Evolutionary conservation across 2,113 vertebrate genomes (phyloP).

Genomic region (Nicator chloris): DNA sequence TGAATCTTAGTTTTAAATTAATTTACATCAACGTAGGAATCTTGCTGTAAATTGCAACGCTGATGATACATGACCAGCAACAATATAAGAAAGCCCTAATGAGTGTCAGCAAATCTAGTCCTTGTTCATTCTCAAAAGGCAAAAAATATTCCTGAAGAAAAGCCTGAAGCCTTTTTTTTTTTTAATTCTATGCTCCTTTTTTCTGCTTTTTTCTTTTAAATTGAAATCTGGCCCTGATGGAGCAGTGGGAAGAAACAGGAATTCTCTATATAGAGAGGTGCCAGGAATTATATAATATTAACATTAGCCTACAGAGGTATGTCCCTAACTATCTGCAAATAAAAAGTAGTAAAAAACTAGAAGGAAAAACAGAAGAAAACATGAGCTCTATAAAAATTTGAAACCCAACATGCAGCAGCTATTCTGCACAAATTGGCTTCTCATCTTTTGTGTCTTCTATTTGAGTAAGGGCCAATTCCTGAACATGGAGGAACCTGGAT

Average conservation of each 20-base stretch:
- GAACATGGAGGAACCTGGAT: not conserved
- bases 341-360: not conserved
- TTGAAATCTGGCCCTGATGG: not conserved
- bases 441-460: not conserved
- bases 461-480: not conserved
- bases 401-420: not conserved
- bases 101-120: not conserved
- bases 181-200: not conserved
- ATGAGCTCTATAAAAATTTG: not conserved
- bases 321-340: not conserved
- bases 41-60: not conserved
- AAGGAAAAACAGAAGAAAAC: not conserved
- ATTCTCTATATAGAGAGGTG: not conserved
- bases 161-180: not conserved
- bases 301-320: not conserved
- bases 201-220: not conserved
- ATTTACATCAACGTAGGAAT: not conserved
- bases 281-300: not conserved
- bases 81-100: not conserved
- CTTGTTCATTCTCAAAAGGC: not conserved
- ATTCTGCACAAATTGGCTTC: not conserved
- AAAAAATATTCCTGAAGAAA: not conserved
- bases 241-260: not conserved
- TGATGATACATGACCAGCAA: not conserved
- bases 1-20: not conserved